Conservation (phyloP, 1,140 invertebrate genomes). For the Drosophila sulfurigaster region DNA sequence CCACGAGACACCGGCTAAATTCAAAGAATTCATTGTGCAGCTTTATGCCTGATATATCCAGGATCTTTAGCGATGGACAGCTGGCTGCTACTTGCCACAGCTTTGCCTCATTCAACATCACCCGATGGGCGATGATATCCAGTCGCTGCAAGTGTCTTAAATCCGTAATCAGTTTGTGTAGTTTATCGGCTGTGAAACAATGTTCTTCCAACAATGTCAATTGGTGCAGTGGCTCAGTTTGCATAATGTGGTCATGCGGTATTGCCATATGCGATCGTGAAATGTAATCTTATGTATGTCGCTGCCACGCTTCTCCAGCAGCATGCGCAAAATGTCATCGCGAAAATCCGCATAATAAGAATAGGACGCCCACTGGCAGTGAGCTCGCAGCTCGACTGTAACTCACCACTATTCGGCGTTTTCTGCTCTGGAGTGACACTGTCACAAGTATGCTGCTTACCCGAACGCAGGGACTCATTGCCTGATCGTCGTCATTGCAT, state of each 20-base stretch:
- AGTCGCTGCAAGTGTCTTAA: conserved; percentile 4
- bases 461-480: too few species aligned
- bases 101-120: conserved; percentile 2
- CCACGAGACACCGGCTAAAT: not conserved
- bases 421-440: too few species aligned
- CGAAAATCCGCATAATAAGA: too few species aligned
- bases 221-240: not conserved
- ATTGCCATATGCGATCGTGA: conserved; percentile 20
- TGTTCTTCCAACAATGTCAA: conserved; percentile 15
- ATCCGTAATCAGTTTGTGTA: not conserved
- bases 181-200: not conserved
- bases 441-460: too few species aligned
- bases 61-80: not conserved
- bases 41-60: conserved; percentile 27
- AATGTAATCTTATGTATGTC: conserved; percentile 1
- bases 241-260: not conserved
- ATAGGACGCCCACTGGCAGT: too few species aligned
- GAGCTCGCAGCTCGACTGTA: too few species aligned
- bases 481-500: too few species aligned
- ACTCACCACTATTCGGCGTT: too few species aligned
- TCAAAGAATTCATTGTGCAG: conserved; percentile 9
- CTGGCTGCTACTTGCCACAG: conserved; percentile 17
- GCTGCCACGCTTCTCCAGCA: not conserved
- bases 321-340: too few species aligned
- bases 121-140: not conserved